These are phyloP conservation scores for Plectrocnemia conspersa DNA, from an alignment of 1,140 invertebrate species.

Conservation along the genomic window DNA sequence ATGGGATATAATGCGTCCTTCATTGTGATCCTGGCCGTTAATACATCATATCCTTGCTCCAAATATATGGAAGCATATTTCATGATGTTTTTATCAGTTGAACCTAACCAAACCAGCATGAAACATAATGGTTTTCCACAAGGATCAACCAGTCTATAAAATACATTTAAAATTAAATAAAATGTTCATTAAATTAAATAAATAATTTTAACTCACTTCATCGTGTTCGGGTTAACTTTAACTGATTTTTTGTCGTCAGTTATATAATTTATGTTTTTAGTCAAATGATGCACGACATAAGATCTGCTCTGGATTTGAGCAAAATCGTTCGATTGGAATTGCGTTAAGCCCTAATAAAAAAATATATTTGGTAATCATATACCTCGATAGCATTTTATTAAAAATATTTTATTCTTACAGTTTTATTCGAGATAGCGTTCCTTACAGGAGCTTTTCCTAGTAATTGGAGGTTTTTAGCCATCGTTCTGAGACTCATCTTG, in stretches of 20 bases:
- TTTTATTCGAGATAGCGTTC: background rate
- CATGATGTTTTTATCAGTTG: slow-evolving; percentile 71
- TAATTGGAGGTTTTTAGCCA: background rate
- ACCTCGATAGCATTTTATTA: background rate
- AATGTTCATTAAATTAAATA: background rate
- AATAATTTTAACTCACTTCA: slow-evolving; percentile 44
- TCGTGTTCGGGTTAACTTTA: slow-evolving; percentile 49
- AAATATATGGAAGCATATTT: slow-evolving; percentile 79
- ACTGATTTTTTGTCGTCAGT: slow-evolving; percentile 50
- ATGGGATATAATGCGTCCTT: slow-evolving; percentile 77
- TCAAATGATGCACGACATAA: slow-evolving; percentile 30
- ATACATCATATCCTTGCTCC: slow-evolving; percentile 78
- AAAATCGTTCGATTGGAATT: background rate
- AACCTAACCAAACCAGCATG: slow-evolving; percentile 76
- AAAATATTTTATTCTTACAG: background rate
- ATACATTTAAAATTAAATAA: background rate
- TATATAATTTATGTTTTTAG: slow-evolving; percentile 62
- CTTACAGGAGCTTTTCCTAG: background rate
- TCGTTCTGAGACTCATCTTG: background rate
- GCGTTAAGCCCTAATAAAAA: background rate
- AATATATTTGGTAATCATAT: background rate
- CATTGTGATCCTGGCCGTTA: slow-evolving; percentile 68
- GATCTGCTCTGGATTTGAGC: background rate
- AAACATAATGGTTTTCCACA: slow-evolving; percentile 60
- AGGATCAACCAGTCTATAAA: slow-evolving; percentile 39